These are phyloP conservation scores for Calameuta idolon DNA, from an alignment of 2,888 invertebrate genomes.

Conservation along the genomic window DNA sequence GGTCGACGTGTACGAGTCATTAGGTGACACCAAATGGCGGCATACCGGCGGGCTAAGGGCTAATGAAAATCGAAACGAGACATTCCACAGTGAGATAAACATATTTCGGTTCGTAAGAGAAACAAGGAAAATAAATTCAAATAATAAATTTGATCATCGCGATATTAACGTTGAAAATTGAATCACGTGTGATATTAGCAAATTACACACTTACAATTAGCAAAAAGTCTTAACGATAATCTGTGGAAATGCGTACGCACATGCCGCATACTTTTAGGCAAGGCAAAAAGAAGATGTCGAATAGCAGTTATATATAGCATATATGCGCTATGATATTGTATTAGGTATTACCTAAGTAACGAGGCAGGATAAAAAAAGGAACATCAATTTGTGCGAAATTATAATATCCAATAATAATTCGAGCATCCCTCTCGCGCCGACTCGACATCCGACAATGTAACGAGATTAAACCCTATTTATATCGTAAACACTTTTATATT, in stretches of 20 bases:
- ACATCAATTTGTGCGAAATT: neutral
- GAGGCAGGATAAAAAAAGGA: constrained; percentile 1
- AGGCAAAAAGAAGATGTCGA: neutral
- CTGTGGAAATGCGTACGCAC: constrained; percentile 35
- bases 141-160: neutral
- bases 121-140: neutral
- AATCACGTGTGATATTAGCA: constrained; percentile 49
- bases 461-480: neutral
- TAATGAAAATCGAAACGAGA: neutral
- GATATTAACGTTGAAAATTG: neutral
- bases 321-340: no score
- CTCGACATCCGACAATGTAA: neutral
- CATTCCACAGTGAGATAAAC: neutral
- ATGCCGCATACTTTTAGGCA: constrained; percentile 22
- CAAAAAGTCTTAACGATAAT: constrained; percentile 34
- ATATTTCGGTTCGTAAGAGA: neutral
- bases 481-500: neutral
- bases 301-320: neutral
- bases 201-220: constrained; percentile 41
- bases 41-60: no score
- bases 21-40: no score
- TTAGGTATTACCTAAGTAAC: constrained; percentile 2
- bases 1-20: no score
- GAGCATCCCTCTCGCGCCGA: neutral
- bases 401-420: neutral